Evolutionary conservation across 2,888 invertebrate species (phyloP), one percentile per base, ranked within the genome.

Genomic region (Achlya flavicornis): DNA sequence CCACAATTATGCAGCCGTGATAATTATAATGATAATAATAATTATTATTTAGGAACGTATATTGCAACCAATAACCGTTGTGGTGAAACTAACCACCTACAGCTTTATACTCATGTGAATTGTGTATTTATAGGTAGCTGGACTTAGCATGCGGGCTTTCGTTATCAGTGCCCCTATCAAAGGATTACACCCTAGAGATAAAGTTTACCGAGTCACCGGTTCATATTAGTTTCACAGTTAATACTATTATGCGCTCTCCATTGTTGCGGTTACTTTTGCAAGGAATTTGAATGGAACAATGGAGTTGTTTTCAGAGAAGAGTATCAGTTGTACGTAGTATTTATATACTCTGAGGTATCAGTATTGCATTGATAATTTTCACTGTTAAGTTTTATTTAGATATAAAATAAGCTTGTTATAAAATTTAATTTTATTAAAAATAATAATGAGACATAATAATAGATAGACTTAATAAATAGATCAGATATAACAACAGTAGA

Each of bases 31-130:
- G 41, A 41, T 41, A 41, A 41, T 41, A 38, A 38, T 38, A 64
- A 65, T 71, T 72, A 74, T 71, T 73, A 70, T 57, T 63, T 59
- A 59, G 61, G 62, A 66, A 58, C 71, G 57, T 57, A 65, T 66
- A 63, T 61, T 65, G 53, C 16, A 53, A 19, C 19, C 53, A 19
- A 53, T 53, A 53, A 53, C 19, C n/a, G 19, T 53, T 48, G n/a
- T 46, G 43, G 43, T 10, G n/a, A 8, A 46, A 53, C 53, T 53
- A 19, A 53, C 53, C 4, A n/a, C 8, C n/a, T 19, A 53, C 16
- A 16, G 53, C 19, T 53, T 53, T 19, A 53, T 19, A 19, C 53
- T 53, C 7, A 16, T 5, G 53, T 10, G 19, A 19, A 53, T 53
- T 53, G 53, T 53, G 53, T 10, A 53, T 53, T 46, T 19, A 53